Conservation (phyloP, 2,888 invertebrate species). For the Aspidapion aeneum region DNA sequence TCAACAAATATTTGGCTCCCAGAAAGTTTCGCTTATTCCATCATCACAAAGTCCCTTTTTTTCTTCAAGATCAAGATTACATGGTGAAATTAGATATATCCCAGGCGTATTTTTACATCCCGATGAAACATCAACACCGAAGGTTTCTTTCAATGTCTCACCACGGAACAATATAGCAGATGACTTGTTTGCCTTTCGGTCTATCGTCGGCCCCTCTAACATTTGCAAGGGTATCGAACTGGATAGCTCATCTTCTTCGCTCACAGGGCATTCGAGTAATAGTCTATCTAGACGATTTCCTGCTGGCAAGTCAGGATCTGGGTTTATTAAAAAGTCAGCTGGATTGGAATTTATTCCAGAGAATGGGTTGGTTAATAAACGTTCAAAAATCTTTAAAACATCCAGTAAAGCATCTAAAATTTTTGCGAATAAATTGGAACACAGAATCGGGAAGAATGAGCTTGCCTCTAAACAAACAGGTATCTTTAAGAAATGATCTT, state of each 20-base stretch:
- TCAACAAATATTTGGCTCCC: constrained; percentile 5
- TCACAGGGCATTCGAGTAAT: constrained; percentile 11
- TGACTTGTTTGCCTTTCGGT: constrained; percentile 11
- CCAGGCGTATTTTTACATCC: constrained; percentile 22
- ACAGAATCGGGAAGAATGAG: constrained; percentile 9
- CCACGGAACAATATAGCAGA: background rate
- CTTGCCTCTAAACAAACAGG: constrained; percentile 10
- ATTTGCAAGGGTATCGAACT: constrained; percentile 8
- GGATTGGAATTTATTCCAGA: too few relatives aligned
- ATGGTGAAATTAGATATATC: background rate
- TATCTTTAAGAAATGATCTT: background rate
- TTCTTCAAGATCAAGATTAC: constrained; percentile 3
- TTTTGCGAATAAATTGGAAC: constrained; percentile 23
- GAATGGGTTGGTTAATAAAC: constrained; percentile 13
- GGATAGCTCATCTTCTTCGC: constrained; percentile 14
- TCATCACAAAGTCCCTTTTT: background rate
- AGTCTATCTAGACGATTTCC: constrained; percentile 19
- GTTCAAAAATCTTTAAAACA: constrained; percentile 16
- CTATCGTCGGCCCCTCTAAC: constrained; percentile 5
- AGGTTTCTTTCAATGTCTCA: background rate
- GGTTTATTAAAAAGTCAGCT: constrained; percentile 10
- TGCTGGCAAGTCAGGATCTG: constrained; percentile 13
- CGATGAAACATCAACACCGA: constrained; percentile 7
- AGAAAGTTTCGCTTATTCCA: constrained; percentile 4
- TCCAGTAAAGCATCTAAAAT: constrained; percentile 14